A percentile compares a stretch with the other conserved stretches of the same genome.
Conservation (phyloP, 2,113 vertebrate genomes). For the Cheirogaleus medius region DNA sequence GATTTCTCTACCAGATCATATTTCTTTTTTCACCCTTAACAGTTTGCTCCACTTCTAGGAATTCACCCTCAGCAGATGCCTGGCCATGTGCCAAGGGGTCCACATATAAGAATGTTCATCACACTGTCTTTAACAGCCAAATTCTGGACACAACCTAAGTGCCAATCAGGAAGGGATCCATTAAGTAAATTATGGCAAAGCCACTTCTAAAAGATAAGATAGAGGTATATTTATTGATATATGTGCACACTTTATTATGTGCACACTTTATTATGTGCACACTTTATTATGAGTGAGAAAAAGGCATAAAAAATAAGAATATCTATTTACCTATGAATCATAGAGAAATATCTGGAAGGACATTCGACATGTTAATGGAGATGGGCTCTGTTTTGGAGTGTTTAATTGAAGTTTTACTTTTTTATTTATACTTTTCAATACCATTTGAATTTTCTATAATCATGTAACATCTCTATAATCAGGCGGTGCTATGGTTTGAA, state of each 20-base stretch:
- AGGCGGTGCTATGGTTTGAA: neutral
- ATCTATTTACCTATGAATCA: neutral
- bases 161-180: neutral
- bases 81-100: neutral
- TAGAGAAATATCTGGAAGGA: conserved; percentile 34
- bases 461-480: conserved; percentile 44
- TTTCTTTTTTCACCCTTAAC: neutral
- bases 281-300: neutral
- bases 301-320: neutral
- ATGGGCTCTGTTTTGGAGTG: neutral
- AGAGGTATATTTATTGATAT: neutral
- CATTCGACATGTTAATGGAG: neutral
- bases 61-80: neutral
- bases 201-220: neutral
- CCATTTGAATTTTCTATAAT: conserved; percentile 60
- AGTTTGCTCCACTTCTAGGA: neutral
- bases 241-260: neutral
- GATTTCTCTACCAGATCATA: neutral
- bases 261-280: no score
- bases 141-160: neutral
- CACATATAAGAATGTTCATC: neutral
- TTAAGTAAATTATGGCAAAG: neutral
- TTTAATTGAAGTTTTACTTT: conserved; percentile 49
- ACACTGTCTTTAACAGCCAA: neutral
- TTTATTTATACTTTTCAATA: conserved; percentile 38